phyloP scores from a whole-genome alignment of 2,113 vertebrate genomes.

The Glaucomys volans region DNA sequence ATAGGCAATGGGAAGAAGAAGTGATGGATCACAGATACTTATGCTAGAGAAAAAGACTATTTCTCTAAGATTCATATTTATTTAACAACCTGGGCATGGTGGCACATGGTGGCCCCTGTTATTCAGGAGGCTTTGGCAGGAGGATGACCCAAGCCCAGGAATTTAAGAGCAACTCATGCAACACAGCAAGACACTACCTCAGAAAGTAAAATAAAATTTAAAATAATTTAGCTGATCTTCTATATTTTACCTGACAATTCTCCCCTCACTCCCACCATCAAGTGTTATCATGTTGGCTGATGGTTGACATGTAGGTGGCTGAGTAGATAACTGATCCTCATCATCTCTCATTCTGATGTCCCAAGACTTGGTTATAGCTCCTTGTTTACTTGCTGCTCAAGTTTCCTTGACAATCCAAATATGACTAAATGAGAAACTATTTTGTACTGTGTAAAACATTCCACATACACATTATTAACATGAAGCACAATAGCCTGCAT shows the following conservation, averaged over 20 bases:
- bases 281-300: neutral
- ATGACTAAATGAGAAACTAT: neutral
- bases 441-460: neutral
- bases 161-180: neutral
- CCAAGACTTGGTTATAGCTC: neutral
- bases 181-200: neutral
- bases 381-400: neutral
- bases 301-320: neutral
- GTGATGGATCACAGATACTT: too few relatives aligned
- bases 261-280: neutral
- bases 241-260: neutral
- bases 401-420: neutral
- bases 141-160: neutral
- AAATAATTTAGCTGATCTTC: neutral
- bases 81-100: neutral
- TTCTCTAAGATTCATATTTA: neutral
- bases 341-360: neutral
- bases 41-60: neutral
- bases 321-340: neutral
- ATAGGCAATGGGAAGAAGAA: too few relatives aligned
- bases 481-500: neutral
- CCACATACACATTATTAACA: neutral
- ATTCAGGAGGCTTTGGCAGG: neutral
- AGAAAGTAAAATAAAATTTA: neutral
- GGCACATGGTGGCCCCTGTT: neutral